Conservation (phyloP, 2,113 vertebrate species). For the Rostratula benghalensis region DNA sequence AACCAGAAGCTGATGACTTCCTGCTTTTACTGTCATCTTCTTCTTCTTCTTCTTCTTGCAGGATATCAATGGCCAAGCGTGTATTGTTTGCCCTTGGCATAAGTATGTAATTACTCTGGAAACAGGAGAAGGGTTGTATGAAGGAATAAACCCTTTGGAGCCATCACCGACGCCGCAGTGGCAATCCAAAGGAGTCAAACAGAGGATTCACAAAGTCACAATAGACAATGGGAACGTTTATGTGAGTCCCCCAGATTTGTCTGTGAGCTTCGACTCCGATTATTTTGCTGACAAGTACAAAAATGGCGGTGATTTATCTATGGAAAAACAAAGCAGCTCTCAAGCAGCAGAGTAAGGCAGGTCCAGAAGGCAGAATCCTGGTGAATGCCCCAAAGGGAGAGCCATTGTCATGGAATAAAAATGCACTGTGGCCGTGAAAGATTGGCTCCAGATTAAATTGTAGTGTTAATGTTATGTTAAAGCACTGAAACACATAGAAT, state of each 20-base stretch:
- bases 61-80: conserved; percentile 85
- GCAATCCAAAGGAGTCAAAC: conserved; percentile 91
- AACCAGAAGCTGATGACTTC: not conserved
- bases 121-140: conserved; percentile 88
- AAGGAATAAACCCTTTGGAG: conserved; percentile 76
- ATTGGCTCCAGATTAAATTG: not conserved
- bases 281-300: conserved; percentile 87
- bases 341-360: not conserved
- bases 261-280: conserved; percentile 83
- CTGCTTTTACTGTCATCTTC: not conserved
- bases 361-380: not conserved
- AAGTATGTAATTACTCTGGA: conserved; percentile 89
- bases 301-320: conserved; percentile 59
- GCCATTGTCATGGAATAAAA: not conserved
- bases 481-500: not conserved
- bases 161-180: conserved; percentile 75
- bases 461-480: not conserved
- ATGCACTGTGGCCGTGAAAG: not conserved
- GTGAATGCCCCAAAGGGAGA: not conserved
- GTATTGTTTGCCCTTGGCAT: conserved; percentile 93
- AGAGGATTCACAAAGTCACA: conserved; percentile 84
- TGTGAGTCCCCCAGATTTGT: conserved; percentile 78
- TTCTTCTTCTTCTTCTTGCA: conserved; percentile 43
- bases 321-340: not conserved
- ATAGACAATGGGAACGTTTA: conserved; percentile 82